phyloP scores from a whole-genome alignment of 2,797 vertebrate genomes.

The Glyptemys insculpta region DNA sequence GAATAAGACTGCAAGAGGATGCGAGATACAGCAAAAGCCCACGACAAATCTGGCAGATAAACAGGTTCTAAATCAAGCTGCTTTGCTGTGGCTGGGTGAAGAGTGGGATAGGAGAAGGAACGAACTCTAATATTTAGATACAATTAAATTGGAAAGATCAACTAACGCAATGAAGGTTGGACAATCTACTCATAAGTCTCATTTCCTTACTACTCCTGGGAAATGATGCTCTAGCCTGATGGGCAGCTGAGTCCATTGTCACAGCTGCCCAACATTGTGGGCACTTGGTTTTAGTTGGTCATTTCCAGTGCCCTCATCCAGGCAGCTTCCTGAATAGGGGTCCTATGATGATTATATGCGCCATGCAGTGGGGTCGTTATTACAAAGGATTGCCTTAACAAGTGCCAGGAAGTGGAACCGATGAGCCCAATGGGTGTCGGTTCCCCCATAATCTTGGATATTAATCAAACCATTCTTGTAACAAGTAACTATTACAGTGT shows the following conservation, averaged over 20 bases:
- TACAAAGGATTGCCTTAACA: not conserved
- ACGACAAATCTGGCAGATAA: conserved; percentile 30
- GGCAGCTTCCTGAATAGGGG: not conserved
- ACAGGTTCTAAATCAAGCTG: conserved; percentile 76
- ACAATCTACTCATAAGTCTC: not conserved
- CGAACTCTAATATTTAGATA: not conserved
- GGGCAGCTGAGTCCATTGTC: fast-evolving
- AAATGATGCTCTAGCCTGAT: not conserved
- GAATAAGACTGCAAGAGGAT: conserved; percentile 63
- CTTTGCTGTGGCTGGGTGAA: conserved; percentile 34
- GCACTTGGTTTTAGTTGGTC: not conserved
- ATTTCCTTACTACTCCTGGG: no score
- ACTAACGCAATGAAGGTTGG: not conserved
- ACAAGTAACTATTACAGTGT: not conserved
- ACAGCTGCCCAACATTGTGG: fast-evolving
- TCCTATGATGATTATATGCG: not conserved
- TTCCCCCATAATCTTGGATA: not conserved
- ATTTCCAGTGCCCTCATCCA: not conserved
- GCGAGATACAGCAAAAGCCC: conserved; percentile 66
- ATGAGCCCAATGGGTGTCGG: not conserved
- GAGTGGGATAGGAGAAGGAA: not conserved
- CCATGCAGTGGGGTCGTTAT: fast-evolving
- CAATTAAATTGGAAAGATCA: not conserved
- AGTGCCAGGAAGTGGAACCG: not conserved
- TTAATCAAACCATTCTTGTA: not conserved